A percentile compares a stretch with the other conserved stretches of the same genome.
Conservation (phyloP, 1,140 invertebrate genomes). For the Heliothis virescens region DNA sequence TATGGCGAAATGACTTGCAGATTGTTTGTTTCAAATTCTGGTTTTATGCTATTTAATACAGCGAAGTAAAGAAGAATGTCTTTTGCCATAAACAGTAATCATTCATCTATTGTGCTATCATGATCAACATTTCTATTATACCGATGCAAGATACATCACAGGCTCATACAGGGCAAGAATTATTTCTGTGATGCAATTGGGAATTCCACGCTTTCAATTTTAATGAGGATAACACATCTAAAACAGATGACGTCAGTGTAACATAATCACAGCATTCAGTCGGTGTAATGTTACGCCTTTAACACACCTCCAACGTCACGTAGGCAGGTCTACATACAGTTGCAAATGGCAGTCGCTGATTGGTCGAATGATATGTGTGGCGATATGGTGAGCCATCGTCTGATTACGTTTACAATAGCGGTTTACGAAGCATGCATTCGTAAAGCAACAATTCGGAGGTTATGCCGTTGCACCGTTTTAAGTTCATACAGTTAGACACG, state of each 20-base stretch:
- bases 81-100: too few relatives aligned
- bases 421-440: background rate
- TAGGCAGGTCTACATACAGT: background rate
- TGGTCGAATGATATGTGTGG: slow-evolving; percentile 4
- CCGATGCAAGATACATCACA: too few relatives aligned
- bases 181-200: too few relatives aligned
- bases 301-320: slow-evolving; percentile 17
- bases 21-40: background rate
- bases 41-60: background rate
- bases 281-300: slow-evolving; percentile 1
- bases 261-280: slow-evolving; percentile 6
- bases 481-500: background rate
- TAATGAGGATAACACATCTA: background rate
- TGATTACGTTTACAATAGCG: slow-evolving; percentile 1
- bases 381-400: slow-evolving; percentile 14
- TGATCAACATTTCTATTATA: too few relatives aligned
- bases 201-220: too few relatives aligned
- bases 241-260: background rate
- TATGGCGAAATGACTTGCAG: background rate
- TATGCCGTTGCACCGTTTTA: background rate
- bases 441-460: background rate
- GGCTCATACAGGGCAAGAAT: too few relatives aligned
- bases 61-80: too few relatives aligned
- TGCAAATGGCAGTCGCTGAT: background rate
- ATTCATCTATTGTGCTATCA: too few relatives aligned